phyloP scores from a whole-genome alignment of 2,888 invertebrate genomes.

The Macroteleia sp. region DNA sequence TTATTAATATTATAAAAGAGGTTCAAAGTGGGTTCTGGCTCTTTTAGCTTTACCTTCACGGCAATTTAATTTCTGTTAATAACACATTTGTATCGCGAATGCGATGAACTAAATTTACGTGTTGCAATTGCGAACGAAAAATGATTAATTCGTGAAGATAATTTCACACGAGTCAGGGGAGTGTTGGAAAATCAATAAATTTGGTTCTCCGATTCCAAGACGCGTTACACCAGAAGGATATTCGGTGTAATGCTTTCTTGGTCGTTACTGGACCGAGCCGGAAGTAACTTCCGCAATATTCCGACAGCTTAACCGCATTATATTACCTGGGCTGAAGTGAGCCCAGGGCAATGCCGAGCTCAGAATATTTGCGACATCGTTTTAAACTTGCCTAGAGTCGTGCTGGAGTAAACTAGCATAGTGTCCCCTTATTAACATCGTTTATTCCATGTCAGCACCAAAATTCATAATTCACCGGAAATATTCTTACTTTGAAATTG shows the following conservation, averaged over 20 bases:
- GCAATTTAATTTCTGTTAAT: not conserved
- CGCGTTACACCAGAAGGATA: conserved; percentile 19
- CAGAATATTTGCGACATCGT: conserved; percentile 68
- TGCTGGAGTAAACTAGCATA: conserved; percentile 14
- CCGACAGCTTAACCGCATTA: conserved; percentile 60
- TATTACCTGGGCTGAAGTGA: conserved; percentile 52
- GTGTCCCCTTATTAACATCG: conserved; percentile 62
- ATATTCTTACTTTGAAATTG: conserved; percentile 44
- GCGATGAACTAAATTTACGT: not conserved
- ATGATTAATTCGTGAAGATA: conserved; percentile 3
- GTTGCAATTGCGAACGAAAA: too few relatives aligned
- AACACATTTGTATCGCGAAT: not conserved
- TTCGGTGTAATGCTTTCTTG: conserved; percentile 31
- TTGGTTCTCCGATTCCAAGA: conserved; percentile 11
- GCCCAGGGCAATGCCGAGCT: conserved; percentile 45
- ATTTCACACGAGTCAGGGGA: not conserved
- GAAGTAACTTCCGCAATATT: conserved; percentile 67
- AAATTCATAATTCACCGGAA: conserved; percentile 50
- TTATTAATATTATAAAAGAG: not conserved
- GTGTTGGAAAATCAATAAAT: conserved; percentile 8
- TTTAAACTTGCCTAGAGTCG: conserved; percentile 61
- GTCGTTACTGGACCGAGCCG: conserved; percentile 43
- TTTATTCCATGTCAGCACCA: conserved; percentile 52
- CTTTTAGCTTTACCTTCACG: not conserved
- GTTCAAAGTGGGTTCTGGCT: not conserved